These are phyloP conservation scores for Heliconius aoede DNA, from an alignment of 2,888 invertebrate genomes.

Conservation along the genomic window DNA sequence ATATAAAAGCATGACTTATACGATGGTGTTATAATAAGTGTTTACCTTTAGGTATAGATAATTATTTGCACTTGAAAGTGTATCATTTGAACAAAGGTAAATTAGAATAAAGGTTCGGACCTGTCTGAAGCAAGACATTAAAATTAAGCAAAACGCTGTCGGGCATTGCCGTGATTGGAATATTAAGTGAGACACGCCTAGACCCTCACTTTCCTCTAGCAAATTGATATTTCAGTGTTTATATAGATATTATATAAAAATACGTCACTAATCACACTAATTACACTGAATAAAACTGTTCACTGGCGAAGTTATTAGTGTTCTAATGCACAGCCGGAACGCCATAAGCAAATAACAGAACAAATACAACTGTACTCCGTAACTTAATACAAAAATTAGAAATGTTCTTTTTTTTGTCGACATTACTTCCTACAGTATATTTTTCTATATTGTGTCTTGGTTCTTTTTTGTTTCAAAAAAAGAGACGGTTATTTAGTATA, in stretches of 20 bases:
- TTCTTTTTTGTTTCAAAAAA: neutral
- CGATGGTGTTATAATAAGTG: neutral
- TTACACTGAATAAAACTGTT: neutral
- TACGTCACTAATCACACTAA: no score
- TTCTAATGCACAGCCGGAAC: no score
- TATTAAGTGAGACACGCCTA: conserved; percentile 56
- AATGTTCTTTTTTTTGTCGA: neutral
- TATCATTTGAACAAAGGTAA: conserved; percentile 28
- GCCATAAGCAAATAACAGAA: no score
- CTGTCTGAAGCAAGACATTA: conserved; percentile 48
- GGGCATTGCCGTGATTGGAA: conserved; percentile 56
- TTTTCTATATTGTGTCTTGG: neutral
- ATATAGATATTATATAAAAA: neutral
- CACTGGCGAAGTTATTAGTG: neutral
- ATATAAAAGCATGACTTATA: neutral
- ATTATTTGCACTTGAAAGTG: conserved; percentile 11
- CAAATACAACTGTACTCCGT: no score
- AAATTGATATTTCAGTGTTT: neutral
- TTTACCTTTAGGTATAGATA: neutral
- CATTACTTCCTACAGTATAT: neutral
- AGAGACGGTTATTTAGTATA: neutral
- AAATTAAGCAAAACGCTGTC: conserved; percentile 45
- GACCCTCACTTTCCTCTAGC: conserved; percentile 11
- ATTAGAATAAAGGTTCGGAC: conserved; percentile 26
- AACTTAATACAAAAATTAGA: neutral